Conservation (phyloP, 2,888 invertebrate genomes). For the Onthophagus sagittarius region DNA sequence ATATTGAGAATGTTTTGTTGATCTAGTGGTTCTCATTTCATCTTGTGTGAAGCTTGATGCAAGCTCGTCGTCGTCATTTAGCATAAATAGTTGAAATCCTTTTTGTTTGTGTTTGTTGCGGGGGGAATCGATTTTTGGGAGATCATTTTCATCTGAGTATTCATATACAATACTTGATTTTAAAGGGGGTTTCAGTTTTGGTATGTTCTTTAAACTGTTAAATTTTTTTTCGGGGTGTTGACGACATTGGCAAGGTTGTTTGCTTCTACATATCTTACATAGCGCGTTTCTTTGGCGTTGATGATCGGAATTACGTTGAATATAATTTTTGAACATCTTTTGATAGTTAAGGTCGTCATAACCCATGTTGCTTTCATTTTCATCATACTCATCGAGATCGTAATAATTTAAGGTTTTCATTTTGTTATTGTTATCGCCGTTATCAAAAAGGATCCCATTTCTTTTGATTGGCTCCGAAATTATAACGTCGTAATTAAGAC, state of each 20-base stretch:
- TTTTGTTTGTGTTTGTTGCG: background rate
- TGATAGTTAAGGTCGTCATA: background rate
- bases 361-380: background rate
- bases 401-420: background rate
- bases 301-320: background rate
- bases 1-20: background rate
- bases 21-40: background rate
- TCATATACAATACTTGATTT: background rate
- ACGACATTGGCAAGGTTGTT: background rate
- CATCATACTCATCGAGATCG: background rate
- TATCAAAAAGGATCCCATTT: background rate
- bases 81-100: background rate
- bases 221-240: background rate
- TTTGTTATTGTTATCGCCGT: background rate
- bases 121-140: background rate
- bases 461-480: background rate
- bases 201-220: background rate
- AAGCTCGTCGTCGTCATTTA: background rate
- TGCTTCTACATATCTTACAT: background rate
- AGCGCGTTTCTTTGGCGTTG: background rate
- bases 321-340: background rate
- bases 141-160: background rate
- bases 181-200: background rate
- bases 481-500: background rate
- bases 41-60: no score